A percentile compares a stretch with the other conserved stretches of the same genome.
phyloP scores from a whole-genome alignment of 2,797 vertebrate species.

The Monodelphis domestica region DNA sequence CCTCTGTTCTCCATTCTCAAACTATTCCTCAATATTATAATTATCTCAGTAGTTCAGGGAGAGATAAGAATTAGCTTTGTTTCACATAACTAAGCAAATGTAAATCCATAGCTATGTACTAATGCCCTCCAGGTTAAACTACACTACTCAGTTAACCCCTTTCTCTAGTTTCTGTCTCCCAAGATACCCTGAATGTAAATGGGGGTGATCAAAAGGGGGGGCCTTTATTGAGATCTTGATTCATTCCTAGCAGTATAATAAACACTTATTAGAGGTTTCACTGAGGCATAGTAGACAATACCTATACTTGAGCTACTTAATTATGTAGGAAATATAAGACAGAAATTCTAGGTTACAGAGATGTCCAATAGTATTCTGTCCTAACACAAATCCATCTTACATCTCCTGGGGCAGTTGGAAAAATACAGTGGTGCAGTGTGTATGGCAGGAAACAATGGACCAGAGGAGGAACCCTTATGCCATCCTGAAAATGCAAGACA shows the following conservation, averaged over 20 bases:
- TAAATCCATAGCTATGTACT: not conserved
- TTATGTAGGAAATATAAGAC: not conserved
- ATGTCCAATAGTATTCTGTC: not conserved
- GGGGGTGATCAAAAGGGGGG: not conserved
- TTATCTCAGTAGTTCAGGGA: not conserved
- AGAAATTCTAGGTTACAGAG: not conserved
- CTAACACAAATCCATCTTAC: not conserved
- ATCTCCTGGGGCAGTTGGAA: slow-evolving; percentile 68
- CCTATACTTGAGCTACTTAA: not conserved
- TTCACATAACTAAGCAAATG: not conserved
- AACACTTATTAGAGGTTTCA: not conserved
- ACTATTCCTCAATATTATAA: not conserved
- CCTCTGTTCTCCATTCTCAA: not conserved
- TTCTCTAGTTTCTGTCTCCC: not conserved
- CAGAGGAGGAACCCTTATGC: slow-evolving; percentile 65
- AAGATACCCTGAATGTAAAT: not conserved
- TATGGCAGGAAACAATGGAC: slow-evolving; percentile 74
- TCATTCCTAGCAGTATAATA: not conserved
- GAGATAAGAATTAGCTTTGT: not conserved
- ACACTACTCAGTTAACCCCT: not conserved
- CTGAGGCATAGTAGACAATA: not conserved
- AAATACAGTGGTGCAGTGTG: slow-evolving; percentile 48
- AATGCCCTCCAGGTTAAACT: not conserved
- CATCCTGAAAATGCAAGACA: slow-evolving; percentile 39
- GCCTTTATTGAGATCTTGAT: not conserved